Base-by-base conservation (phyloP, 2,113 vertebrate species). In the Hydrolagus affinis region DNA sequence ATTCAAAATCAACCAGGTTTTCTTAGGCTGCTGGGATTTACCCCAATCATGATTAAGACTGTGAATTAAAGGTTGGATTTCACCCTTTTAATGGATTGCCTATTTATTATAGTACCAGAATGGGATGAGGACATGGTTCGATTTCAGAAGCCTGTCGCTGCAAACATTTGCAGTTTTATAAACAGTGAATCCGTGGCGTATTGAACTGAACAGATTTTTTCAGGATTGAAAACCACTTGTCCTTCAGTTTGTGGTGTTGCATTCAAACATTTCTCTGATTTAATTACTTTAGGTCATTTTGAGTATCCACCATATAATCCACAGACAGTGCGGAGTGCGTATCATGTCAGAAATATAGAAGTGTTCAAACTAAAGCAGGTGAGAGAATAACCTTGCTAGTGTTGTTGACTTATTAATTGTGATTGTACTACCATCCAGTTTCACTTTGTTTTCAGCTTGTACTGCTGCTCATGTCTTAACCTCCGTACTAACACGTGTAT, bases 321-420 rank as follows among this genome's bases (percentile, higher is more conserved):
- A 68, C 94, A 97, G 25, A 96, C 97, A 0, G 89, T 99, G 78
- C 94, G 97, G 88, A 99, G 97, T 0, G 96, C 95, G 8, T 99
- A 99, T 91, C 98, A 99, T 62, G 94, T 98, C 88, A 93, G 98
- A 88, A 99, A 95, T 87, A 94, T 97, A 0, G 98, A 99, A 86
- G 95, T 99, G 32, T 99, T 97, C 91, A 98, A 96, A 90, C 91
- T 99, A 68, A 99, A 98, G 88, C 97, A 99, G 96, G 98, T 99
- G 89, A 88, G 90, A 88, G 60, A 86, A 88, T 87, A 86, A 19
- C 28, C 2, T 56, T 76, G 68, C n/a, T 0, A 78, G 21, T 21
- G 23, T 75, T 75, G 73, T 10, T 68, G 15, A 68, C n/a, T 85
- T 83, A 60, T 30, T 6, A 6, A 44, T 11, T 73, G 23, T 72